Base-by-base conservation (phyloP, 2,888 invertebrate genomes). In the Plebejus anna region DNA sequence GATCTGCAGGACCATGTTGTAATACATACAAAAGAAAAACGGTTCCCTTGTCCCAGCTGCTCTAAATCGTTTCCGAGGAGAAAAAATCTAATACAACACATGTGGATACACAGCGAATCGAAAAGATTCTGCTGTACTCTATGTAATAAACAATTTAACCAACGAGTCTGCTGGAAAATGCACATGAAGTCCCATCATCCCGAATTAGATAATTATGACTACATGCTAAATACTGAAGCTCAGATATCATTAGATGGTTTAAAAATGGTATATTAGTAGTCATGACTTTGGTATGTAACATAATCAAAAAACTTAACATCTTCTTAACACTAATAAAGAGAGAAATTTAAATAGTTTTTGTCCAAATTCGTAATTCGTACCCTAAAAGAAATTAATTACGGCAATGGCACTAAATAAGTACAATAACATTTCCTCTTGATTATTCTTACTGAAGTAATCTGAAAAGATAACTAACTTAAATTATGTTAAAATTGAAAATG, bases 1-100 rank as follows among this genome's bases (percentile, higher is more conserved):
- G 85, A 83, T 57, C 81, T 90, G 6, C 88, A 89, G 36, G 90
- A 94, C 13, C 95, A 95, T 78, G 88, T 89, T 76, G 92, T 94
- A 4, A 91, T 92, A 0, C 95, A 95, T 80, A 94, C 95, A 4
- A 91, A 92, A 79, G 94, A 94, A 77, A 94, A 93, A 76, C 83
- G 90, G 0, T 94, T 90, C 70, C 88, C 90, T 0, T 95, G 95
- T 80, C 88, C 91, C 0, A 88, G 93, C 0, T 95, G 95, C 78
- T 83, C 88, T 0, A 94, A 93, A 81, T 84, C 87, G 1, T 94
- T 92, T 79, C 86, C 92, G 1, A 84, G 90, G 9, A 90, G 90
- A 81, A 91, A 91, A 82, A 90, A 90, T 81, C 82, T 94, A 47
- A 83, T 82, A 0, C 91, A 92, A 78, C 94, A 94, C 78, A 89